Percentiles rank a stretch among this genome's conserved stretches.
These are phyloP conservation scores for Adelognathus sp. DNA, from an alignment of 2,888 invertebrate genomes.

Conservation along the genomic window DNA sequence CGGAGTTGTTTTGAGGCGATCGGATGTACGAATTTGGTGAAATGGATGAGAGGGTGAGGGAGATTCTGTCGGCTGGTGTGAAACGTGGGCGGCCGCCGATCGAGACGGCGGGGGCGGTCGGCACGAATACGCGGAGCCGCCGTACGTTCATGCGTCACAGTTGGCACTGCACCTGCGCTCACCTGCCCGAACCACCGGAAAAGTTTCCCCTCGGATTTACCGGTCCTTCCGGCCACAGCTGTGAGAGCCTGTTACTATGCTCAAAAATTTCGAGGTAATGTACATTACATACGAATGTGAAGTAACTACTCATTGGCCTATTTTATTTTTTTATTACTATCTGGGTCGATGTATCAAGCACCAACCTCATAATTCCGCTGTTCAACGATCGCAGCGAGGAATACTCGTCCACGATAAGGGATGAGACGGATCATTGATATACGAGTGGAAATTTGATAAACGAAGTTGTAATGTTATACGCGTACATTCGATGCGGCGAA, in stretches of 20 bases:
- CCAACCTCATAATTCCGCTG: neutral
- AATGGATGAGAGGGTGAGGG: conserved; percentile 52
- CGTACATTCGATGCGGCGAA: conserved; percentile 10
- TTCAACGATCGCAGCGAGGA: neutral
- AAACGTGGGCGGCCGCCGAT: conserved; percentile 42
- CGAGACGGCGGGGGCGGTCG: neutral
- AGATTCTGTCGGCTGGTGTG: conserved; percentile 42
- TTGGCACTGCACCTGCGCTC: conserved; percentile 78
- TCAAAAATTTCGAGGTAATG: conserved; percentile 44
- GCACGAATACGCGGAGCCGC: conserved; percentile 69
- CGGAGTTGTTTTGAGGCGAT: neutral
- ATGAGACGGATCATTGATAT: conserved; percentile 19
- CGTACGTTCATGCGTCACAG: conserved; percentile 77
- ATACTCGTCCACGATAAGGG: conserved; percentile 1
- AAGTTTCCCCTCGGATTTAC: conserved; percentile 65
- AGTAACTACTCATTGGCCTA: neutral
- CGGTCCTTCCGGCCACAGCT: conserved; percentile 62
- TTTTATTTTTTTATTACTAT: conserved; percentile 9
- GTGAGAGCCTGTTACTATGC: conserved; percentile 57
- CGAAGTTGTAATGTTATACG: neutral
- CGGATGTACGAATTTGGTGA: conserved; percentile 36
- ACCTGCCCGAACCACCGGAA: conserved; percentile 67
- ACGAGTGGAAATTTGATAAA: neutral
- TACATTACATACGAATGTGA: neutral
- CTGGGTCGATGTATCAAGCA: too few relatives aligned